A percentile compares a stretch with the other conserved stretches of the same genome.
Conservation (phyloP, 2,888 invertebrate genomes). For the Argyresthia albistria region DNA sequence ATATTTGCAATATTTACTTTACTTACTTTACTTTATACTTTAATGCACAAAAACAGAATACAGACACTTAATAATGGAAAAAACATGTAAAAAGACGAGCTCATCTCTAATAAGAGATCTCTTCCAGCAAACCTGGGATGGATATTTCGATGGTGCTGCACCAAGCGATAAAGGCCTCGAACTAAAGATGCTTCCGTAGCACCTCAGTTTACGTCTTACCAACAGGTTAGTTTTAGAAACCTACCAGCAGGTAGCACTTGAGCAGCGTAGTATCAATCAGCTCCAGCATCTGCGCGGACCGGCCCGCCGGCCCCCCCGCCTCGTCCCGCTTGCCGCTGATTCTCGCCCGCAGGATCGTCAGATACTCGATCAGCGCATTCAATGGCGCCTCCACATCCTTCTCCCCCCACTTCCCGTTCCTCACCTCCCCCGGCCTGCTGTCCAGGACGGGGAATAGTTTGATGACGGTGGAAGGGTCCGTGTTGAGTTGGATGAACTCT, state of each 20-base stretch:
- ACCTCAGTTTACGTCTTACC: no score
- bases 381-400: slow-evolving; percentile 91
- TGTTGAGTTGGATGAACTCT: slow-evolving; percentile 89
- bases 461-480: slow-evolving; percentile 96
- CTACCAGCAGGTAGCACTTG: slow-evolving; percentile 95
- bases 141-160: no score
- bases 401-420: slow-evolving; percentile 76
- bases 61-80: no score
- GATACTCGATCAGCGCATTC: slow-evolving; percentile 89
- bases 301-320: slow-evolving; percentile 13
- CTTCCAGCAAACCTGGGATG: no score
- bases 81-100: no score
- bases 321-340: slow-evolving; percentile 26
- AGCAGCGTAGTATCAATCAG: slow-evolving; percentile 97
- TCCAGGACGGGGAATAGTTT: slow-evolving; percentile 93
- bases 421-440: slow-evolving; percentile 40
- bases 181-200: no score
- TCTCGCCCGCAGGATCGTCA: slow-evolving; percentile 81
- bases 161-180: no score
- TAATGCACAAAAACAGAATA: no score
- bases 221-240: not conserved
- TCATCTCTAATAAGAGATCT: no score
- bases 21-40: no score
- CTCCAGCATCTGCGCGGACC: slow-evolving; percentile 72
- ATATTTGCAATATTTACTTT: no score